Conservation (phyloP, 2,113 vertebrate species). For the Nibea coibor region DNA sequence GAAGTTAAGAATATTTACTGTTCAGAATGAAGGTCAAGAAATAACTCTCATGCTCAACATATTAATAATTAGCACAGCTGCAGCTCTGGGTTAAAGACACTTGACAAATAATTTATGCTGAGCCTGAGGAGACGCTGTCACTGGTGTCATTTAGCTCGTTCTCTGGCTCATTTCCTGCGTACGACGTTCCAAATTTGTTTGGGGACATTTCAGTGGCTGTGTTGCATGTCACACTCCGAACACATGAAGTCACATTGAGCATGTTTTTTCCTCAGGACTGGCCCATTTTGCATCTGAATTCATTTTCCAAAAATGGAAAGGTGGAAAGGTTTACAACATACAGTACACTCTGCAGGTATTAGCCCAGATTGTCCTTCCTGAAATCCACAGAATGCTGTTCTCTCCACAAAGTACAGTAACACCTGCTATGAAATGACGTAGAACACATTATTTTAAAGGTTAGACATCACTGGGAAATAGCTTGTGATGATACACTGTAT, state of each 20-base stretch:
- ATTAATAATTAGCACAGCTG: not conserved
- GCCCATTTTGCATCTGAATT: not conserved
- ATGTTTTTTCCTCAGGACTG: not conserved
- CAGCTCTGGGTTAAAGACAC: not conserved
- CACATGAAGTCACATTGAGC: not conserved
- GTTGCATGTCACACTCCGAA: constrained; percentile 5
- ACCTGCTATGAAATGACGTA: constrained; percentile 12
- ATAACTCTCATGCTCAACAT: no score
- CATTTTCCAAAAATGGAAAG: constrained; percentile 10
- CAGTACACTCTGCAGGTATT: not conserved
- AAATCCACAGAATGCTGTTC: not conserved
- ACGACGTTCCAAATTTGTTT: not conserved
- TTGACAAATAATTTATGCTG: no score
- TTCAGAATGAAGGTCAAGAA: no score
- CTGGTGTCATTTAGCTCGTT: not conserved
- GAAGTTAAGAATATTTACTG: no score
- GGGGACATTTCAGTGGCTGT: not conserved
- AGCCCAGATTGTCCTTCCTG: not conserved
- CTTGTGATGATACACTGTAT: constrained; percentile 19
- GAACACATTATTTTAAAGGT: constrained; percentile 42
- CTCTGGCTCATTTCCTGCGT: not conserved
- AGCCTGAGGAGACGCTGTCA: not conserved
- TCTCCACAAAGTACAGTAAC: constrained; percentile 11
- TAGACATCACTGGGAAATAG: constrained; percentile 19
- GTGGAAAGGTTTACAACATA: not conserved